Evolutionary conservation across 2,113 vertebrate species (phyloP).

Genomic region (Pluvianellus socialis): DNA sequence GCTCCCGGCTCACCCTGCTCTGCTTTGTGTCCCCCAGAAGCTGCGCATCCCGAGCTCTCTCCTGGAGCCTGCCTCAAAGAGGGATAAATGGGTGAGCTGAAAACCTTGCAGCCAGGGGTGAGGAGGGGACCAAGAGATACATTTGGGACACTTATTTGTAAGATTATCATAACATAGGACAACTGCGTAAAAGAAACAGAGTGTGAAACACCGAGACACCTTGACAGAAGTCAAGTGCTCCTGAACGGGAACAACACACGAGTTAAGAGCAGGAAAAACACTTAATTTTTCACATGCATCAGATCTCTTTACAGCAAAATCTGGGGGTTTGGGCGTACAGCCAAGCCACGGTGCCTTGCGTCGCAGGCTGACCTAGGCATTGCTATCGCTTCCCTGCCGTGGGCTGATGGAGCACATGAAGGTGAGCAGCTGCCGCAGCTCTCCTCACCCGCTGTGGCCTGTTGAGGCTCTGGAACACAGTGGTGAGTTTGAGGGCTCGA

Average conservation of each 20-base stretch:
- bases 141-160: not conserved
- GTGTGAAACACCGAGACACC: not conserved
- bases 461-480: not conserved
- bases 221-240: not conserved
- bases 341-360: not conserved
- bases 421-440: not conserved
- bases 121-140: not conserved
- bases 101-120: not conserved
- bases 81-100: conserved; percentile 60
- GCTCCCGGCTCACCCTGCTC: not conserved
- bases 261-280: not conserved
- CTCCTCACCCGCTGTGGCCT: not conserved
- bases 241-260: not conserved
- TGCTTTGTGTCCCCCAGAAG: conserved; percentile 74
- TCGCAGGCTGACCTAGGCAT: not conserved
- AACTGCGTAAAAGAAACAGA: not conserved
- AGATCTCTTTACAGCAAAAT: not conserved
- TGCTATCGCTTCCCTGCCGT: not conserved
- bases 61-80: conserved; percentile 74
- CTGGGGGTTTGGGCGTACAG: not conserved
- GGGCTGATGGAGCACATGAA: not conserved
- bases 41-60: conserved; percentile 77
- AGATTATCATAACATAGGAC: not conserved
- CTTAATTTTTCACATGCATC: not conserved
- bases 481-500: not conserved